Base-by-base conservation (phyloP, 2,888 invertebrate genomes). In the Eupithecia centaureata region DNA sequence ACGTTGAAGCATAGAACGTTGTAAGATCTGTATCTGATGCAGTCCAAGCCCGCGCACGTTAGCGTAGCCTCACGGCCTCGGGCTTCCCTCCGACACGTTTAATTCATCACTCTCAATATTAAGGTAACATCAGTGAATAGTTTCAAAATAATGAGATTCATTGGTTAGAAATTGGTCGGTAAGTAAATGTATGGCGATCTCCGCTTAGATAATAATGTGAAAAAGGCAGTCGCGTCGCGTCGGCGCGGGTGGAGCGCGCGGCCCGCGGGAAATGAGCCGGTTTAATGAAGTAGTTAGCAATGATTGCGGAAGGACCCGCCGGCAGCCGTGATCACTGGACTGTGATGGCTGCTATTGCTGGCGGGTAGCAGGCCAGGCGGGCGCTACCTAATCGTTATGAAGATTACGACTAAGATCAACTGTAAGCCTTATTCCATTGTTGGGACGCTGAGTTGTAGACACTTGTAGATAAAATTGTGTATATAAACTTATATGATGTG, bases 221-320 rank as follows among this genome's bases (percentile, higher is more conserved):
- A 25, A 22, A 51, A 51, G 15, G 51, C 15, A 4, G 4, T 18
- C 15, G 13, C 42, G 25, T 22, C 22, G 13, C 28, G 38, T 15
- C 28, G 15, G 42, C 2, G n/a, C n/a, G 18, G 15, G 54, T 54
- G 27, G 54, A 25, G 54, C 15, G 8, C 38, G 38, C 3, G 27
- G 15, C 54, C 65, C 60, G 52, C 38, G 38, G 65, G 60, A 65
- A 60, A 65, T 65, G 38, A 65, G 51, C 42, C 22, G 27, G 58
- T 63, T 57, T 63, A 51, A 57, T 63, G 42, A 63, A 63, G 63
- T 25, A 28, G 54, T 54, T 27, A 54, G 42, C 42, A 27, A 60
- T 60, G 12, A 33, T 61, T 61, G 61, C 61, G 52, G 52, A 33
- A 61, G 51, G 33, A 33, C 52, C 52, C 61, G 61, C 33, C 28